Base-by-base conservation (phyloP, 30 jellyfish, hydroid and myxozoan genomes). In the Rhopilema esculentum region DNA sequence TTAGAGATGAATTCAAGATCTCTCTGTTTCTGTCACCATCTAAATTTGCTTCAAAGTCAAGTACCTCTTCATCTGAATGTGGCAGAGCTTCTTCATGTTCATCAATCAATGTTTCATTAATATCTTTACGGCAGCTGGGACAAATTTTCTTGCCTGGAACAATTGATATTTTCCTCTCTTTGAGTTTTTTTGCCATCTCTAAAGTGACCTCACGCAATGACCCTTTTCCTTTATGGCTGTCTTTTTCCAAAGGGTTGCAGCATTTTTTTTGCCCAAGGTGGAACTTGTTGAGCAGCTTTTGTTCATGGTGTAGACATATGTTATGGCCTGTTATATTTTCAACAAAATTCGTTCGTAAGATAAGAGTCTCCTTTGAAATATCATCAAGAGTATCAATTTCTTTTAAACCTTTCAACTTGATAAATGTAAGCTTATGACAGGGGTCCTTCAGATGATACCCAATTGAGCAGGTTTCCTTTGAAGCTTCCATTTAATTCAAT, bases 181-280 rank as follows among this genome's bases (percentile, higher is more conserved):
- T 52, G 64, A 78, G 27, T 57, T 78, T 76, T 78, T 53, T 78
- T 57, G 88, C 88, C 27, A 24, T 28, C 9, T 1, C 88, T 24
- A 78, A 63, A 26, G 33, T 78, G 88, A 78, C 49, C 79, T 78
- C 88, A 25, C 88, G 77, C 64, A 78, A 78, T 9, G 78, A 27
- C 61, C 40, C 78, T 78, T 32, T 78, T 16, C 79, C 78, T 22
- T 16, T 27, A 31, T 74, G 70, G 32, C 49, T 74, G 32, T 74
- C 73, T 31, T 40, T 30, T 74, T 74, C 32, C 24, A 74, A 74
- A 23, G 88, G 88, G 63, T 78, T 63, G 88, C 88, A 78, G 53
- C 88, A 78, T 57, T 31, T 78, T 17, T 23, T 78, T 78, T 78
- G 49, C 29, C 70, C 24, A 31, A 7, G 49, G 49, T 65, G 25